Conservation (phyloP, 2,113 vertebrate genomes). For the Lophura nycthemera region DNA sequence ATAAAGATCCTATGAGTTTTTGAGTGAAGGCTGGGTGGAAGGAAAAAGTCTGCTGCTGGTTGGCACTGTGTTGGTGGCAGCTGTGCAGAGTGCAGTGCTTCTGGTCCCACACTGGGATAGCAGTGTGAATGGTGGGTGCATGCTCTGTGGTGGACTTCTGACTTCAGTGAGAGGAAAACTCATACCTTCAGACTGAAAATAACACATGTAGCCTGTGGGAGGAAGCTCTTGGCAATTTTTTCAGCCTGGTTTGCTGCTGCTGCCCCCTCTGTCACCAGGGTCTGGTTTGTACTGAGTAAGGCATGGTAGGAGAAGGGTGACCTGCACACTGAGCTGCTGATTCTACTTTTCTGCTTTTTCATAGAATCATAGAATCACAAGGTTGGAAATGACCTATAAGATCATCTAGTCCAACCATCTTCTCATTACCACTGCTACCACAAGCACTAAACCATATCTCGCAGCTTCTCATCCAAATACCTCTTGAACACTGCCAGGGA, state of each 20-base stretch:
- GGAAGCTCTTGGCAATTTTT: not conserved
- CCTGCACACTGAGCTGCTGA: not conserved
- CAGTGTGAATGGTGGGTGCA: not conserved
- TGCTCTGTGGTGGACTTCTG: not conserved
- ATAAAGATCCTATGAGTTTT: not conserved
- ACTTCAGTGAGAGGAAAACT: not conserved
- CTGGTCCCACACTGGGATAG: not conserved
- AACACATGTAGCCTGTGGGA: not conserved
- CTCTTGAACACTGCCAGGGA: too few relatives aligned
- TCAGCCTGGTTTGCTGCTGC: not conserved
- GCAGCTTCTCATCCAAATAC: too few relatives aligned
- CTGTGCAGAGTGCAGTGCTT: not conserved
- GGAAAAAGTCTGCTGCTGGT: not conserved
- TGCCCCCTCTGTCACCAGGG: accelerated
- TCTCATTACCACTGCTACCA: too few relatives aligned
- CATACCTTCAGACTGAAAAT: not conserved
- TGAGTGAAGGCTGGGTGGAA: not conserved
- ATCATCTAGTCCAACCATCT: too few relatives aligned
- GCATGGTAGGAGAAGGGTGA: not conserved
- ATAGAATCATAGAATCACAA: too few relatives aligned
- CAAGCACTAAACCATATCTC: too few relatives aligned
- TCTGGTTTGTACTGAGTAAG: not conserved
- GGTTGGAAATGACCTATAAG: too few relatives aligned
- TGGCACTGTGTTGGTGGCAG: not conserved
- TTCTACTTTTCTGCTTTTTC: not conserved